A percentile compares a stretch with the other conserved stretches of the same genome.
Conservation (phyloP, 53 echinoderm and acorn worm genomes). For the Echinometra lucunter region DNA sequence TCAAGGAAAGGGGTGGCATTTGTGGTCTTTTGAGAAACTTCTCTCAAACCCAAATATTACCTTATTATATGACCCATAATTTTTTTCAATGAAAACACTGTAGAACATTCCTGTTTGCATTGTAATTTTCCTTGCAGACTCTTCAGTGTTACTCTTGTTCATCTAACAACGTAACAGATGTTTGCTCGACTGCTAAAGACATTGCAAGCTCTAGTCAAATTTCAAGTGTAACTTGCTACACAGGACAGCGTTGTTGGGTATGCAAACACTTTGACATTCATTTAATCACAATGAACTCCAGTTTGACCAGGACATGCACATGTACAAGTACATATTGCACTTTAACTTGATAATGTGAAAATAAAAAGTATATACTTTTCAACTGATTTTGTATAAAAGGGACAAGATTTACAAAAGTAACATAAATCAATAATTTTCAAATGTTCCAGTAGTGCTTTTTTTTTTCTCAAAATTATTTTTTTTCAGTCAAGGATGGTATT, state of each 20-base stretch:
- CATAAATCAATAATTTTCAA: too few species aligned
- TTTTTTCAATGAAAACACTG: background rate
- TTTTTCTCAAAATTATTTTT: too few species aligned
- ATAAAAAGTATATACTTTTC: background rate
- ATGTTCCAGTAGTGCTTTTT: too few species aligned
- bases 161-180: background rate
- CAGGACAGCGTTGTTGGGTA: conserved; percentile 20
- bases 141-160: conserved; percentile 5
- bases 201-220: background rate
- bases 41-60: too few species aligned
- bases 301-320: background rate
- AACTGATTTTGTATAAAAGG: too few species aligned
- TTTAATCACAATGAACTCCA: background rate
- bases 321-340: too few species aligned
- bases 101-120: background rate
- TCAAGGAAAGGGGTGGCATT: too few species aligned
- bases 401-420: too few species aligned
- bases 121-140: background rate
- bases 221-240: background rate
- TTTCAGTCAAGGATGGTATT: too few species aligned
- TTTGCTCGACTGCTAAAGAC: background rate
- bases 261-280: background rate
- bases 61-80: too few species aligned
- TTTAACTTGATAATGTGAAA: background rate
- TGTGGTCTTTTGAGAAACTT: too few species aligned